Base-by-base conservation (phyloP, 2,888 invertebrate genomes). In the Drosophila picticornis region DNA sequence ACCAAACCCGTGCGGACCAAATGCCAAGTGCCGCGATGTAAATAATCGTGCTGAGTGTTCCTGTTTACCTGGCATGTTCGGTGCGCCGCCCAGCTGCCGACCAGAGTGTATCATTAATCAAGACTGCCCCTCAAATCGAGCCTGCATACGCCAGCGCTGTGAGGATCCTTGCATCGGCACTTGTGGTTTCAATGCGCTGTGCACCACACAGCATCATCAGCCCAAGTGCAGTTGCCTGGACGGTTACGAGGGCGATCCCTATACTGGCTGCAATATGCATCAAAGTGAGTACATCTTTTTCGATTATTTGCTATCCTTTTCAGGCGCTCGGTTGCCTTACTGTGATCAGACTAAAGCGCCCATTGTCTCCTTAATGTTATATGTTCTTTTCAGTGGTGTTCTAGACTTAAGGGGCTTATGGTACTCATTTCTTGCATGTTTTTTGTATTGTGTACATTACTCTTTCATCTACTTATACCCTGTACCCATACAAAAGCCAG, bases 1-100 rank as follows among this genome's bases (percentile, higher is more conserved):
- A 80, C 96, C 96, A 55, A 96, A 95, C 79, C 96, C 96, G 27
- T 97, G 97, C 91, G 97, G 97, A 16, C 95, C 96, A n/a, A 95
- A 96, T 92, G 95, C 96, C n/a, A 94, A 95, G 90, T 97, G 97
- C 91, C 95, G 95, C 76, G 95, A 95, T 83, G 91, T 95, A 68
- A 95, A 96, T 89, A 94, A 95, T 60, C 94, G 95, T 69, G 95
- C 97, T 1, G 95, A 96, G 25, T 97, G 97, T 91, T 95, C 96
- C 53, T 97, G 97, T 91, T 93, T 95, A 56, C 94, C 94, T 40
- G 96, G 96, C 88, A 97, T 96, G 93, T 94, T 96, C 70, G 97
- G 97, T 55, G 95, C 96, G 68, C 97, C 97, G 43, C 97, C 97
- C 46, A 96, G 95, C 84, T 96, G 96, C 92, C 94, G 96, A 87